These are phyloP conservation scores for Etheostoma cragini DNA, from an alignment of 2,113 vertebrate genomes.

Conservation along the genomic window DNA sequence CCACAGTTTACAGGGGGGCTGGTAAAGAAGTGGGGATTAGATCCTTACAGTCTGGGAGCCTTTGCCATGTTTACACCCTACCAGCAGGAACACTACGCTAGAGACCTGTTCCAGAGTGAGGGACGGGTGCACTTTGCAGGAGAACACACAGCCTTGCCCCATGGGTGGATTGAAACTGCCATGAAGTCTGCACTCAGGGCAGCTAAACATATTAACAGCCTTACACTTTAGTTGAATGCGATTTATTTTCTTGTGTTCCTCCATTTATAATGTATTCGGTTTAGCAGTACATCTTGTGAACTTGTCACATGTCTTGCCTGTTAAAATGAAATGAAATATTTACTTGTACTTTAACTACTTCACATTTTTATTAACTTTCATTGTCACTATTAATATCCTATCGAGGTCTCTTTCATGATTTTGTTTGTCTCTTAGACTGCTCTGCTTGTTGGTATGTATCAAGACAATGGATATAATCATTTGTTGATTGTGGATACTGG, in stretches of 20 bases:
- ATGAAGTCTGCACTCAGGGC: constrained; percentile 88
- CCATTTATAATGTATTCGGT: neutral
- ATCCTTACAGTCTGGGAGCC: constrained; percentile 82
- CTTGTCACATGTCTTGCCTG: too few relatives aligned
- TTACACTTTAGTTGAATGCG: constrained; percentile 38
- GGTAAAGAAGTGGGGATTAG: constrained; percentile 88
- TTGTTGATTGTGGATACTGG: too few relatives aligned
- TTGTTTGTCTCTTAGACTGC: too few relatives aligned
- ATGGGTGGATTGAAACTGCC: constrained; percentile 88
- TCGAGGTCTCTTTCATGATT: too few relatives aligned
- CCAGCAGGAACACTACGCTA: constrained; percentile 79
- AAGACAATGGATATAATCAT: too few relatives aligned
- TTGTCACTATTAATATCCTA: too few relatives aligned
- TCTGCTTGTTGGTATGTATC: too few relatives aligned
- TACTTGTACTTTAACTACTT: too few relatives aligned
- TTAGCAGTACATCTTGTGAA: neutral
- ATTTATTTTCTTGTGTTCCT: neutral
- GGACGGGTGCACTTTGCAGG: constrained; percentile 86
- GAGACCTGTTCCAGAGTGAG: constrained; percentile 78
- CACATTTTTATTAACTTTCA: too few relatives aligned
- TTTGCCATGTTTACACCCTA: constrained; percentile 87
- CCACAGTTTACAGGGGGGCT: constrained; percentile 70
- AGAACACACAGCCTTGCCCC: constrained; percentile 86
- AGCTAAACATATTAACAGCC: constrained; percentile 80
- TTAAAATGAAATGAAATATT: too few relatives aligned